Evolutionary conservation across 2,113 vertebrate species (phyloP), one percentile per base, ranked within the genome.

Genomic region (Rhinoderma darwinii): DNA sequence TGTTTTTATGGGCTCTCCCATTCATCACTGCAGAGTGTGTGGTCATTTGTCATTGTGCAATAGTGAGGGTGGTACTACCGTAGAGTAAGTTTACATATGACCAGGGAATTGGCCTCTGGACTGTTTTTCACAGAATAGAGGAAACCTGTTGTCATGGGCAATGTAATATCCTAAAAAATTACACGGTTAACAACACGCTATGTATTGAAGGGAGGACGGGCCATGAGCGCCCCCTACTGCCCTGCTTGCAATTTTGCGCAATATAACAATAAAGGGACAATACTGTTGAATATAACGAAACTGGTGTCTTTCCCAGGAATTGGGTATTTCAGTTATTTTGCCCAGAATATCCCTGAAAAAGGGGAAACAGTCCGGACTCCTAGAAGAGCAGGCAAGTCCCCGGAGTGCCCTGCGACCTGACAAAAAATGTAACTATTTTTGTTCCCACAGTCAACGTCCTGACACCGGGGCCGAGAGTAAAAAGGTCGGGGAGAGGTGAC

Each of bases 11-110:
- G 35, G 9, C 35, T 39, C 30, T 1, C 30, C 32, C 63, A 68
- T 68, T 68, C 63, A 66, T 66, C 63, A 17, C 18, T 15, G 54
- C 78, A 61, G 51, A n/a, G 78, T 81, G 51, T 59, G 50, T 37
- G 37, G 35, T 56, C 78, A 61, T 32, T 27, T 35, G 51, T 41
- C 54, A 3, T 44, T 61, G n/a, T 63, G 59, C 41, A 47, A 37
- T 50, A 41, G 4, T 37, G 18, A 83, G 27, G 59, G 27, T 66
- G 59, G 11, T 81, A n/a, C 35, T 81, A 18, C n/a, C 9, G 37
- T 0, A 4, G 56, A 81, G 37, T 18, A 41, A 11, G 76, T 81
- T 81, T 81, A 27, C 35, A 43, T 63, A 41, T 15, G 22, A 43
- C 79, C 35, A 41, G 27, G 6, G 79, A 39, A 63, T 43, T 43